Evolutionary conservation across 2,888 invertebrate species (phyloP).

Genomic region (Acanthacorydalis orientalis): DNA sequence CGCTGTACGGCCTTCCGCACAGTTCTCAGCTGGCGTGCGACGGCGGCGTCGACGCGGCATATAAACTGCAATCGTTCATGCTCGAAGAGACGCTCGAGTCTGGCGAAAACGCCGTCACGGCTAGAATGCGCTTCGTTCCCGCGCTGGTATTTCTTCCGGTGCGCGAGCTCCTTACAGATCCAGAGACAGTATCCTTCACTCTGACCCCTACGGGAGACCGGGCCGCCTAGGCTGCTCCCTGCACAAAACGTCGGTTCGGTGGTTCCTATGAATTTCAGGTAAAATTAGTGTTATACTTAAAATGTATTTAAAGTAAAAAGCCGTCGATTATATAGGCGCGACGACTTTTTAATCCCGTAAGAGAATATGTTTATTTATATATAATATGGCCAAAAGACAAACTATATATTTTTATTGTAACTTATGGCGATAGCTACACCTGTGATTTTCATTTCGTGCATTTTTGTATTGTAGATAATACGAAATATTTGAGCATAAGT

Average conservation of each 20-base stretch:
- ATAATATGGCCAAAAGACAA: conserved; percentile 4
- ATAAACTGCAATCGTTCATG: conserved; percentile 87
- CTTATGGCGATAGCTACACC: conserved; percentile 30
- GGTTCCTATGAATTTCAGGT: conserved; percentile 5
- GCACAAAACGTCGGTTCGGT: conserved; percentile 3
- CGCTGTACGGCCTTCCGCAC: conserved; percentile 5
- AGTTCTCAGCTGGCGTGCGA: conserved; percentile 10
- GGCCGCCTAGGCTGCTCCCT: not conserved
- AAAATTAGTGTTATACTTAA: not conserved
- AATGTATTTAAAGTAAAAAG: not conserved
- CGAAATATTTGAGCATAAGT: not conserved
- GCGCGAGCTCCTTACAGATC: conserved; percentile 67
- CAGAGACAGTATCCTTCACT: conserved; percentile 80
- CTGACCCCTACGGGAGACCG: conserved; percentile 58
- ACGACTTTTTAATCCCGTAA: not conserved
- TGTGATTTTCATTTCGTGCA: conserved; percentile 28
- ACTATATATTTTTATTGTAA: conserved; percentile 1
- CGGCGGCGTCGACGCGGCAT: conserved; percentile 23
- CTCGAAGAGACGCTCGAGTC: conserved; percentile 40
- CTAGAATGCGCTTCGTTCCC: conserved; percentile 54
- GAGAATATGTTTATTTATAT: conserved; percentile 1
- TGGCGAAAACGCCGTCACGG: conserved; percentile 7
- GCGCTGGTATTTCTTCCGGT: conserved; percentile 91
- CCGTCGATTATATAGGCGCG: not conserved
- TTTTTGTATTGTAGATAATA: not conserved